Conservation (phyloP, 2,113 vertebrate species). For the Crocuta crocuta region DNA sequence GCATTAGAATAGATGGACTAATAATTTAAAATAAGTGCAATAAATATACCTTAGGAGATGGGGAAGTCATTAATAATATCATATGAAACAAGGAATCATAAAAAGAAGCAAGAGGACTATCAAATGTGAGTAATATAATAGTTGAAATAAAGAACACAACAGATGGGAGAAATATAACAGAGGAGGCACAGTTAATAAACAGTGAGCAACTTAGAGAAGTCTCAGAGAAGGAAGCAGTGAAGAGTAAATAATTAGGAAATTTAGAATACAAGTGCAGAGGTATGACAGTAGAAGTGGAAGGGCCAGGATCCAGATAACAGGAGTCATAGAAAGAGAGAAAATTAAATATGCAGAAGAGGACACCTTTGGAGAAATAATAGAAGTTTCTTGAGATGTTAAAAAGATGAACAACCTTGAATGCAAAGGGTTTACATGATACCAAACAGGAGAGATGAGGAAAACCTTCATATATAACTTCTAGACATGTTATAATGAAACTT, state of each 20-base stretch:
- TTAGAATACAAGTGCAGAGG: neutral
- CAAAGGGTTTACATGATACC: neutral
- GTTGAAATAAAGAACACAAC: neutral
- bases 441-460: neutral
- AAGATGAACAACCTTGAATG: neutral
- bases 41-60: neutral
- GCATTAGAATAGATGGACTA: neutral
- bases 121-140: neutral
- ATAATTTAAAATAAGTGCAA: neutral
- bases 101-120: neutral
- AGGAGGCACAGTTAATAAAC: neutral
- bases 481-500: too few species aligned
- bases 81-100: neutral
- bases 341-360: neutral
- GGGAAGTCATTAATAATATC: neutral
- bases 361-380: neutral
- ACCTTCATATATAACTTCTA: neutral
- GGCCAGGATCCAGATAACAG: neutral
- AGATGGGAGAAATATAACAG: neutral
- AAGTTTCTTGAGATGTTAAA: neutral
- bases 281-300: neutral
- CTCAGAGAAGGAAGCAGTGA: neutral
- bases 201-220: neutral
- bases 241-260: neutral
- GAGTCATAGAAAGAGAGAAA: neutral